A percentile compares a stretch with the other conserved stretches of the same genome.
phyloP scores from a whole-genome alignment of 92 coral and sea anemone genomes.

The Nematostella vectensis region DNA sequence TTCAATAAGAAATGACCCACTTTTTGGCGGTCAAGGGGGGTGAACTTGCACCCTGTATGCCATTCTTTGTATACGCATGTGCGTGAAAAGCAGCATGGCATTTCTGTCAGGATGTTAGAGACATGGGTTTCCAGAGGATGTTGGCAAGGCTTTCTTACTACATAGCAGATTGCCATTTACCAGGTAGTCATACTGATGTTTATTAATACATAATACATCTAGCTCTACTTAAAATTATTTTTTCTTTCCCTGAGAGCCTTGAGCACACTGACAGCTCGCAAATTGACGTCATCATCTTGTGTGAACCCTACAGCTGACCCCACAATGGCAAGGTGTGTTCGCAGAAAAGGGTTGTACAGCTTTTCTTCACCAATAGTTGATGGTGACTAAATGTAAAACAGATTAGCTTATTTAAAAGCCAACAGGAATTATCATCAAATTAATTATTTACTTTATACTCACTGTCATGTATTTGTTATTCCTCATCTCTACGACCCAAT shows the following conservation, averaged over 20 bases:
- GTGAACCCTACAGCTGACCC: conserved; percentile 41
- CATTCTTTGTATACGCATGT: too few relatives aligned
- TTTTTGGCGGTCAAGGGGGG: too few relatives aligned
- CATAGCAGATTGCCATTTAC: too few relatives aligned
- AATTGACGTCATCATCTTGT: conserved; percentile 31
- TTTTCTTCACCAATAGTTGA: conserved; percentile 61
- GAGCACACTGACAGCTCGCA: conserved; percentile 30
- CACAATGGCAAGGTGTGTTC: conserved; percentile 45
- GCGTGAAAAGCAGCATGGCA: too few relatives aligned
- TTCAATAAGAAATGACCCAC: too few relatives aligned
- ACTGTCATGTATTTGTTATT: conserved; percentile 35
- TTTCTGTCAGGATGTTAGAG: too few relatives aligned
- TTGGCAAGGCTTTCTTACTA: too few relatives aligned
- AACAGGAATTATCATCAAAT: neutral
- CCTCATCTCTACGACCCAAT: conserved; percentile 36
- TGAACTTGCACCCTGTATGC: too few relatives aligned
- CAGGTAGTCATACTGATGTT: too few relatives aligned
- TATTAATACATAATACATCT: too few relatives aligned
- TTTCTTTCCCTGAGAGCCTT: conserved; percentile 38
- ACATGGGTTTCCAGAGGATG: too few relatives aligned
- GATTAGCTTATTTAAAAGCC: neutral
- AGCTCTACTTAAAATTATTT: conserved; percentile 35
- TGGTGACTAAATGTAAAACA: conserved; percentile 25
- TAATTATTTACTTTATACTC: neutral
- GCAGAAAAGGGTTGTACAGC: conserved; percentile 52